These are phyloP conservation scores for Sympetrum striolatum DNA, from an alignment of 2,888 invertebrate genomes.

Conservation along the genomic window DNA sequence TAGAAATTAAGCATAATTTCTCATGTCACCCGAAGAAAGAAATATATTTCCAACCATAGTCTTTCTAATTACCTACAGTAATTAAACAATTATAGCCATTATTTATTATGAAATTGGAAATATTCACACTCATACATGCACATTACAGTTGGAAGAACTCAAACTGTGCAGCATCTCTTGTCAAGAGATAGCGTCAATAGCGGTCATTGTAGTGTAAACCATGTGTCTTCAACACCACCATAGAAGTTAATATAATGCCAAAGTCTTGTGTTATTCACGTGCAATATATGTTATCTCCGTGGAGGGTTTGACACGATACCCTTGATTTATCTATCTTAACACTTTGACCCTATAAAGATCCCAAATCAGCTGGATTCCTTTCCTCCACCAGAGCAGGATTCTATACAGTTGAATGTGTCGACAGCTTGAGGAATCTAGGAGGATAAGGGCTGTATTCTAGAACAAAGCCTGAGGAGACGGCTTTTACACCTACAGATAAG, in stretches of 20 bases:
- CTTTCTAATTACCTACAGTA: neutral
- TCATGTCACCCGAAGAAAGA: slow-evolving; percentile 4
- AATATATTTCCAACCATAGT: slow-evolving; percentile 40
- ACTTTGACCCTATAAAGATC: slow-evolving; percentile 8
- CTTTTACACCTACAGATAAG: slow-evolving; percentile 30
- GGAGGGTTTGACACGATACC: slow-evolving; percentile 9
- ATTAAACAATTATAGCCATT: neutral
- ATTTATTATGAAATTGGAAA: slow-evolving; percentile 16
- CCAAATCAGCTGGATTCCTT: slow-evolving; percentile 26
- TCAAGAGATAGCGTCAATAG: neutral
- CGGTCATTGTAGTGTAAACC: neutral
- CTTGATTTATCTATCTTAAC: neutral
- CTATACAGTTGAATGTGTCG: slow-evolving; percentile 16
- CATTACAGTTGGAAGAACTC: slow-evolving; percentile 22
- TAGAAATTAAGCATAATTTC: slow-evolving; percentile 39
- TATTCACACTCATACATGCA: slow-evolving; percentile 37
- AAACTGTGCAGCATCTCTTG: neutral
- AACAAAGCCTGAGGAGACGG: slow-evolving; percentile 21
- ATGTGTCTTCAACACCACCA: slow-evolving; percentile 1
- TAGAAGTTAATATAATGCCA: slow-evolving; percentile 4
- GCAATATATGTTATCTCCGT: slow-evolving; percentile 7
- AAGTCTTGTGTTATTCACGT: slow-evolving; percentile 14
- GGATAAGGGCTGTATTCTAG: slow-evolving; percentile 31
- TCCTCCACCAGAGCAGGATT: slow-evolving; percentile 33
- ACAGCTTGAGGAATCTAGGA: slow-evolving; percentile 37